Evolutionary conservation across 2,888 invertebrate species (phyloP), one percentile per base, ranked within the genome.

Genomic region (Clusia tigrina): DNA sequence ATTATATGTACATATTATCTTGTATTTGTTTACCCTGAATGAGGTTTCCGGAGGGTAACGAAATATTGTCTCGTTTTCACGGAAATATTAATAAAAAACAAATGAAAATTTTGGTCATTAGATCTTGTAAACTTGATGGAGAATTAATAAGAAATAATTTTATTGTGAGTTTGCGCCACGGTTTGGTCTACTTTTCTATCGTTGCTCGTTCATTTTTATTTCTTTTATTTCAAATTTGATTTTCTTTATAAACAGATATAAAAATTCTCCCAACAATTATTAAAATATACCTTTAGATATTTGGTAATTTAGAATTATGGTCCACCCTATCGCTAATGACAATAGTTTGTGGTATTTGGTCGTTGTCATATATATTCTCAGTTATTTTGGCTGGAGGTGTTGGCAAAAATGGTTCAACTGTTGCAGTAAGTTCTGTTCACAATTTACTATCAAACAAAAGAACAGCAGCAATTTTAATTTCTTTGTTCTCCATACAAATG

Each of bases 371-470:
- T 83, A 89, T 91, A 83, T 88, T 89, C 84, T 88, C 88, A 84
- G 88, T 92, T 86, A 91, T 94, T 86, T 89, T 92, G 87, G 90
- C 89, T 85, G 94, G 97, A 85, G 98, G 98, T 85, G 93, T 94
- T 84, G 98, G 98, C 84, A 98, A 97, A 89, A 98, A 98, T 89
- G 98, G 97, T 86, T 98, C 98, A 77, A 97, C 98, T 74, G 96
- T 98, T 79, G 98, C 98, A 87, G 98, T 98, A 93, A 94, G 95
- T 88, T 88, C n/a, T 69, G 42, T 22, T 48, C 48, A 48, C 48
- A 6, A 42, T 32, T 65, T 20, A 32, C 54, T n/a, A 24, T 38
- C 26, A 56, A 38, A 22, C 38, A 26, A n/a, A 48, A 63, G 42
- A 42, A 42, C 42, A 15, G n/a, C 6, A 32, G n/a, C n/a, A n/a